Conservation (phyloP, 2,113 vertebrate species). For the Indicator maculatus region DNA sequence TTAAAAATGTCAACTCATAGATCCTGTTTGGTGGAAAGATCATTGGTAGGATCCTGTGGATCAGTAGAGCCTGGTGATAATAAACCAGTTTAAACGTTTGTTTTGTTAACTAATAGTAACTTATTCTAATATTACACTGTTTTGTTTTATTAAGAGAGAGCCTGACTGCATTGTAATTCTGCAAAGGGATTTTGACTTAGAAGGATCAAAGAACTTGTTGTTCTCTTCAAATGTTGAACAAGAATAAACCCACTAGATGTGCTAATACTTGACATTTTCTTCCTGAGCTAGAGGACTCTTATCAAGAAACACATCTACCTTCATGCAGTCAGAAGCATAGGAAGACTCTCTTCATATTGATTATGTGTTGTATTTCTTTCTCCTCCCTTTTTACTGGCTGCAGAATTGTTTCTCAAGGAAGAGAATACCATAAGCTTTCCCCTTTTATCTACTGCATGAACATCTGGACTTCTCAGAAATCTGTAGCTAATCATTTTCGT, state of each 20-base stretch:
- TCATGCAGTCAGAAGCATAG: slow-evolving; percentile 15
- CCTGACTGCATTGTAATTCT: neutral
- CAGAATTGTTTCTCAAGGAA: slow-evolving; percentile 60
- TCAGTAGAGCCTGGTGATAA: neutral
- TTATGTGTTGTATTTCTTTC: neutral
- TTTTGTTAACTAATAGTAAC: neutral
- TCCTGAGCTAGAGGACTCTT: slow-evolving; percentile 46
- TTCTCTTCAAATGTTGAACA: neutral
- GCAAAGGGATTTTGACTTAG: neutral
- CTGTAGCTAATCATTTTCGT: neutral
- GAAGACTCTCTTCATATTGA: slow-evolving; percentile 48
- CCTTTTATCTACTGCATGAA: neutral
- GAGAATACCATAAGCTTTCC: slow-evolving; percentile 9
- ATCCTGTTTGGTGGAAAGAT: neutral
- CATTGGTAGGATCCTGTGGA: neutral
- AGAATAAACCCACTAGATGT: neutral
- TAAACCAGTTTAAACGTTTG: neutral
- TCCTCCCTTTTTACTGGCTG: slow-evolving; percentile 50
- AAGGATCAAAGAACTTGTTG: neutral
- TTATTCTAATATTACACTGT: neutral
- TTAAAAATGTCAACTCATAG: neutral
- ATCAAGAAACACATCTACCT: slow-evolving; percentile 50
- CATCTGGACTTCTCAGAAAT: slow-evolving; percentile 36
- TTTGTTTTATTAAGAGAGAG: neutral
- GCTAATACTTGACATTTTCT: slow-evolving; percentile 51